Percentiles rank a stretch among this genome's conserved stretches.
Evolutionary conservation across 2,888 invertebrate genomes (phyloP).

Genomic region (Coecobrya sp.): DNA sequence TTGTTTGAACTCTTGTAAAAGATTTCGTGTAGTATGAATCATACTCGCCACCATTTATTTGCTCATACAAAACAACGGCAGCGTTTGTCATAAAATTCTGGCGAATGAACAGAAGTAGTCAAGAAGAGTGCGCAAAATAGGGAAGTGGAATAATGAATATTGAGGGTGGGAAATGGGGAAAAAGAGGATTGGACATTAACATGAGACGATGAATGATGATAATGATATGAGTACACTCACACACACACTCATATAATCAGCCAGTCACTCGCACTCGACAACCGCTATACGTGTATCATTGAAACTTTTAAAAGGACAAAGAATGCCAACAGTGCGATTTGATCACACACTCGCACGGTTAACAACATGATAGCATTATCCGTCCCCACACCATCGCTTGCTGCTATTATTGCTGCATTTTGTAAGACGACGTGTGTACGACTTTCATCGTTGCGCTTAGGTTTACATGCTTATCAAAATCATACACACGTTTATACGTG

Average conservation of each 20-base stretch:
- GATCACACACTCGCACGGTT: background rate
- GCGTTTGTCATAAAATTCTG: background rate
- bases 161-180: conserved; percentile 81
- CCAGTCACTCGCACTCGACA: background rate
- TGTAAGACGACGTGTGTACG: background rate
- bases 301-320: background rate
- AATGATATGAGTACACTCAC: conserved; percentile 44
- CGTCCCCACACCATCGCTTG: background rate
- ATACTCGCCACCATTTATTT: background rate
- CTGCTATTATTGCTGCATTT: background rate
- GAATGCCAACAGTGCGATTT: background rate
- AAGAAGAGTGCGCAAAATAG: conserved; percentile 65
- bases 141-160: conserved; percentile 80
- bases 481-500: background rate
- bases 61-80: background rate
- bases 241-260: background rate
- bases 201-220: conserved; percentile 63
- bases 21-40: background rate
- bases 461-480: background rate
- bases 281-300: background rate
- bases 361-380: background rate
- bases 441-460: background rate
- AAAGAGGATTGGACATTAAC: conserved; percentile 77
- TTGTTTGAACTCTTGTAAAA: background rate
- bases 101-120: conserved; percentile 18